Evolutionary conservation across 2,888 invertebrate species (phyloP).

Genomic region (Aethes cnicana): DNA sequence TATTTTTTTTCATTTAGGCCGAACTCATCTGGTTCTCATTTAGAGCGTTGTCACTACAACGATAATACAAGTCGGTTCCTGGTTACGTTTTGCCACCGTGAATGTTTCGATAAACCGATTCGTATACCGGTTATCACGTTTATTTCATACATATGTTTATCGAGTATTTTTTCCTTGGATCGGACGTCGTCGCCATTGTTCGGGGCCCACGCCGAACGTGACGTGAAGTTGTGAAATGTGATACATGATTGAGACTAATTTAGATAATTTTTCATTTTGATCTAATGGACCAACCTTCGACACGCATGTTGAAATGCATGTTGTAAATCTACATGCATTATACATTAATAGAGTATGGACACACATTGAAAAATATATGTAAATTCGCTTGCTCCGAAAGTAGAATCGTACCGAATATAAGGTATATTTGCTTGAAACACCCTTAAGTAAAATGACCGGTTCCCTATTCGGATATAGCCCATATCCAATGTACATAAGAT

Average conservation of each 20-base stretch:
- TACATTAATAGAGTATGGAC: slow-evolving; percentile 23
- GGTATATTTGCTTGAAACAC: no score
- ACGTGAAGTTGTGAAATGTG: slow-evolving; percentile 45
- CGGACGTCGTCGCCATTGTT: slow-evolving; percentile 35
- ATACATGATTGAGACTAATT: slow-evolving; percentile 50
- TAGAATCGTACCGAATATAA: no score
- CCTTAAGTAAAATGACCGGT: no score
- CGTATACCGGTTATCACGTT: slow-evolving; percentile 41
- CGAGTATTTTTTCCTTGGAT: slow-evolving; percentile 16
- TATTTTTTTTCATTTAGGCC: slow-evolving; percentile 5
- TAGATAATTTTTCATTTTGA: slow-evolving; percentile 49
- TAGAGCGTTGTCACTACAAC: slow-evolving; percentile 12
- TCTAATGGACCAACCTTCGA: slow-evolving; percentile 48
- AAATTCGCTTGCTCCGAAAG: not conserved
- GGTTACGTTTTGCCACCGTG: slow-evolving; percentile 30
- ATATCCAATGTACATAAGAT: slow-evolving; percentile 4
- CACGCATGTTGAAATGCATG: slow-evolving; percentile 21
- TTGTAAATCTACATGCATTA: slow-evolving; percentile 26
- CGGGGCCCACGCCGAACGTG: slow-evolving; percentile 33
- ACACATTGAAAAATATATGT: slow-evolving; percentile 15
- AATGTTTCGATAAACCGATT: slow-evolving; percentile 33
- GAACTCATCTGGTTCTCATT: not conserved
- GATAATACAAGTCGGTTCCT: slow-evolving; percentile 28
- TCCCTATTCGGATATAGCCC: not conserved
- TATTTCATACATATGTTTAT: slow-evolving; percentile 34